phyloP scores from a whole-genome alignment of 2,113 vertebrate genomes.

The Oreocharis arfaki region DNA sequence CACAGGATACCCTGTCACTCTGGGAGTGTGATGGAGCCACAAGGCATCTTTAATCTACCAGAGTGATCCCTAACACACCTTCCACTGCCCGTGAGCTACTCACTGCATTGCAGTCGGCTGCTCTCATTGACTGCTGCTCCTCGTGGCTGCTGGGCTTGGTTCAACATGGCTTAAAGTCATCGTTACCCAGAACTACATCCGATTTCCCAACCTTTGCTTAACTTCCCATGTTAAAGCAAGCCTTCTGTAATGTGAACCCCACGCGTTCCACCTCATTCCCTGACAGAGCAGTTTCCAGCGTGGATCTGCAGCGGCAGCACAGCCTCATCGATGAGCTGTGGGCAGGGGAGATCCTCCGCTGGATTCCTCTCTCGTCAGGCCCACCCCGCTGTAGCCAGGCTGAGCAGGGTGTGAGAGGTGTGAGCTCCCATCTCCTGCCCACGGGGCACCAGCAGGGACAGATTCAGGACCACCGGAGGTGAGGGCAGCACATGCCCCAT shows the following conservation, averaged over 20 bases:
- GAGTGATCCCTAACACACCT: background rate
- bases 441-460: too few relatives aligned
- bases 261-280: background rate
- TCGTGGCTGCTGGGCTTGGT: background rate
- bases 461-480: fast-evolving
- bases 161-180: background rate
- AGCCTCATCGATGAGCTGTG: fast-evolving
- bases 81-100: background rate
- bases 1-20: background rate
- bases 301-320: background rate
- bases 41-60: background rate
- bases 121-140: background rate
- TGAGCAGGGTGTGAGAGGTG: fast-evolving
- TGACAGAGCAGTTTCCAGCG: background rate
- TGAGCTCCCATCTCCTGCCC: background rate
- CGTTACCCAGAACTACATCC: background rate
- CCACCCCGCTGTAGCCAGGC: fast-evolving
- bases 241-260: fast-evolving
- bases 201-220: background rate
- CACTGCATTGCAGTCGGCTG: background rate
- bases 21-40: background rate
- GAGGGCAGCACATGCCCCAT: background rate
- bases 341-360: background rate
- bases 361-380: background rate
- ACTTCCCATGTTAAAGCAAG: background rate